Base-by-base conservation (phyloP, 2,888 invertebrate genomes). In the Scaptomyza flava region DNA sequence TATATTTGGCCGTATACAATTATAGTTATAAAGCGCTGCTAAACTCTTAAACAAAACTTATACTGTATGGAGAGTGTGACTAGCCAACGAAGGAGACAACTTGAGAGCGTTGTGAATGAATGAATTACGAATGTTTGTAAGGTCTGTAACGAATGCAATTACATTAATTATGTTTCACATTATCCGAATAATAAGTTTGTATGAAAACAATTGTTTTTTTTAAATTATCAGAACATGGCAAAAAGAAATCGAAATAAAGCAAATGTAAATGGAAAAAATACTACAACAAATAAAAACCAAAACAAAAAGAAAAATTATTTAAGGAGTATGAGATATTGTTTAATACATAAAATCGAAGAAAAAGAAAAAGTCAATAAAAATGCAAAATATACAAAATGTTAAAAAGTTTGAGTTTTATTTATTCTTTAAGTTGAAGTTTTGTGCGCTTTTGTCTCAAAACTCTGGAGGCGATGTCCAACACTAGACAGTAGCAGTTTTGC, bases 311-410 rank as follows among this genome's bases (percentile, higher is more conserved):
- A n/a, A n/a, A n/a, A n/a, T n/a, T n/a, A 54, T 68, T 59, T 7
- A 45, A 47, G 11, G 38, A 58, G 62, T 64, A 86, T 63, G 70
- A 73, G 56, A 86, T 81, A 81, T 83, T 86, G 87, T 81, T 87
- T 81, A 86, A 81, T 81, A 81, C 79, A 87, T 80, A 86, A 80
- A 83, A 69, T 51, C 47, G 23, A 58, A 59, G 62, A 72, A 72
- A 72, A 36, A 51, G 58, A 58, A 68, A 72, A 83, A 84, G 68
- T 81, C 84, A 81, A 81, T 81, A 81, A 81, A 81, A 81, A 86
- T 68, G 81, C 69, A 81, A 81, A 81, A 83, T 80, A 86, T 75
- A 81, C 50, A 75, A 83, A 83, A 80, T 65, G 84, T 81, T 86
- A 59, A 74, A 27, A 0, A 9, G 7, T 6, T 23, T 1, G 34